Base-by-base conservation (phyloP, 2,888 invertebrate genomes). In the Parnassius glacialis region DNA sequence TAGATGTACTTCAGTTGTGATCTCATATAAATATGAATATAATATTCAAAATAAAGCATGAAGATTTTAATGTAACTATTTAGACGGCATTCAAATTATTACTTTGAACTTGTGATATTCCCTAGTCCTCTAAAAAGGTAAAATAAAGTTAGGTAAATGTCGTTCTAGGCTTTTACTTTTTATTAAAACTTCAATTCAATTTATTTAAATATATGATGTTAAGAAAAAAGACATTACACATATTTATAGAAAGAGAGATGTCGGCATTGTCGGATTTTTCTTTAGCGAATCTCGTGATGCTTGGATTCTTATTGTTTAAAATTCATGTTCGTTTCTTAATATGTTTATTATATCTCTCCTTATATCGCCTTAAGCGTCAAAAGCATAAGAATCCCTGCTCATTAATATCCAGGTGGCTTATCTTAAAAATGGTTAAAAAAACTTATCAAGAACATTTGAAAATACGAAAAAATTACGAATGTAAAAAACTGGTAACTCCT, bases 271-370 rank as follows among this genome's bases (percentile, higher is more conserved):
- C 16, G 16, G 69, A 69, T 69, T 66, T 61, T 64, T 59, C 64
- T 58, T 62, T 62, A 51, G 65, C 62, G 50, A 58, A 65, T 61
- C 67, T 62, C 67, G 65, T 44, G 64, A 64, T 61, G 65, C 64
- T 62, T 67, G 61, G 58, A 70, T 70, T 67, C 74, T 75, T 16
- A n/a, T 9, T 13, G 9, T 3, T 74, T 65, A 73, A 76, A 65
- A 74, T 69, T 71, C 74, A 72, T 78, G 72, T 68, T 83, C 79
- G 74, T 76, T 79, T 80, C 78, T 78, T 70, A 76, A 78, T 74
- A 76, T 74, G 78, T 70, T 64, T 75, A 76, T 69, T 72, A 73
- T 80, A 69, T 73, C 71, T 73, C 70, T 63, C 76, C 79, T 76
- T 80, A 76, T 79, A 72, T 71, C 72, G 76, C 70, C 69, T 65